Base-by-base conservation (phyloP, 2,888 invertebrate species). In the Idaea biselata region DNA sequence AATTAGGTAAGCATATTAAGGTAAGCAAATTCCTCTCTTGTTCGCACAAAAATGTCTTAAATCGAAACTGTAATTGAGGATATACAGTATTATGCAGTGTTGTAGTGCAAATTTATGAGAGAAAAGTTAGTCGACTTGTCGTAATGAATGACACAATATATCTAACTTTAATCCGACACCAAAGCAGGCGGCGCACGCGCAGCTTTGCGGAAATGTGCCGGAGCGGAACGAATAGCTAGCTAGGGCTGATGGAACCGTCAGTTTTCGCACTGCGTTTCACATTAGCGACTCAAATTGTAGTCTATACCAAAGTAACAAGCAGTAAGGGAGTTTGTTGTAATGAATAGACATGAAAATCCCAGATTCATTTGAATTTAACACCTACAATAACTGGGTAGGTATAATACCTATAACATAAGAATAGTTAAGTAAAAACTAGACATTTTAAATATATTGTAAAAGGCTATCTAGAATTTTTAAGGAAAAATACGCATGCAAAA, bases 111-210 rank as follows among this genome's bases (percentile, higher is more conserved):
- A 62, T 25, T 3, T 3, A 25, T 65, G 59, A 59, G 53, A 59
- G 60, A 65, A 58, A 67, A 58, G 60, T n/a, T 58, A 44, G 44
- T 14, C 14, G 44, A 44, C 8, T 44, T 62, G 65, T 60, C 61
- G 58, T 59, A 67, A 65, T 64, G 63, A 68, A 62, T 68, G 66
- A 63, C 61, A 58, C 55, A 58, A 33, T 59, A 61, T 63, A 17
- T 60, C 63, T 60, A 64, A 65, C 60, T 62, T 59, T 59, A 65
- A 54, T 60, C 60, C 16, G 53, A 16, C 25, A 31, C 25, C 56
- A n/a, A n/a, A n/a, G n/a, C n/a, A n/a, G n/a, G n/a, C n/a, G 16
- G 33, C 58, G 44, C 53, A 58, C 58, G 55, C 58, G 16, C 32
- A 53, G 44, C 53, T 58, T 62, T 62, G 44, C 44, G 44, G 44